Evolutionary conservation across 2,888 invertebrate genomes (phyloP).

Genomic region (Hypena proboscidalis): DNA sequence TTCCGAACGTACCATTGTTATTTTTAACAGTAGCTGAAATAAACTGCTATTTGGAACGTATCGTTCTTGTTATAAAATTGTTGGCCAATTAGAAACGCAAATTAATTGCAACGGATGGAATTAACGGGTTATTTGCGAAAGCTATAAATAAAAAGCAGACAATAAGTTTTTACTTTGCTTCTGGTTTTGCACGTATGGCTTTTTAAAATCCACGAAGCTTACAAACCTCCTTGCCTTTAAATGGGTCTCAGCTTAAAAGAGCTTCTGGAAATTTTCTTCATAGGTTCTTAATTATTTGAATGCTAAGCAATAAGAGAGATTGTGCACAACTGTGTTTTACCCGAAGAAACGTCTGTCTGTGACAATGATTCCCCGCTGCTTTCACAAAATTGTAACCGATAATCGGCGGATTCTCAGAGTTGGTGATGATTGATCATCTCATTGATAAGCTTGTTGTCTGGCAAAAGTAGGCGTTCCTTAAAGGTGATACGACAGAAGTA

Average conservation of each 20-base stretch:
- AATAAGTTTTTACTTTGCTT: slow-evolving; percentile 21
- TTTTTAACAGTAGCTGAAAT: slow-evolving; percentile 14
- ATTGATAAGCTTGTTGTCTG: too few relatives aligned
- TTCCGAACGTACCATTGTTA: slow-evolving; percentile 10
- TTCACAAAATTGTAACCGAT: too few relatives aligned
- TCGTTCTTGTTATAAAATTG: slow-evolving; percentile 1
- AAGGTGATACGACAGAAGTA: slow-evolving; percentile 13
- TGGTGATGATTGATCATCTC: too few relatives aligned
- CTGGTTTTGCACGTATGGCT: slow-evolving; percentile 11
- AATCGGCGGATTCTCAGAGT: too few relatives aligned
- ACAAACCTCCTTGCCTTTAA: too few relatives aligned
- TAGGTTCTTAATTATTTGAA: too few relatives aligned
- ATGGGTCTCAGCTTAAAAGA: too few relatives aligned
- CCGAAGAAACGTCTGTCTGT: too few relatives aligned
- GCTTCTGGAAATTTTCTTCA: too few relatives aligned
- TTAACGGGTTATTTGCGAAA: slow-evolving; percentile 5
- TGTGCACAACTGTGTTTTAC: too few relatives aligned
- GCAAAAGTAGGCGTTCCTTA: slow-evolving; percentile 26
- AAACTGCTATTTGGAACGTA: slow-evolving; percentile 7
- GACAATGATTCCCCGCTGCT: too few relatives aligned
- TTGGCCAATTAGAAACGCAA: slow-evolving; percentile 4
- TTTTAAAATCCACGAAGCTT: slow-evolving; percentile 10
- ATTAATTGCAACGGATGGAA: slow-evolving; percentile 1
- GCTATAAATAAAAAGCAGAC: slow-evolving; percentile 11
- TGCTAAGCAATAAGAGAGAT: too few relatives aligned